These are phyloP conservation scores for Dasypus novemcinctus DNA, from an alignment of 2,113 vertebrate species.

Conservation along the genomic window DNA sequence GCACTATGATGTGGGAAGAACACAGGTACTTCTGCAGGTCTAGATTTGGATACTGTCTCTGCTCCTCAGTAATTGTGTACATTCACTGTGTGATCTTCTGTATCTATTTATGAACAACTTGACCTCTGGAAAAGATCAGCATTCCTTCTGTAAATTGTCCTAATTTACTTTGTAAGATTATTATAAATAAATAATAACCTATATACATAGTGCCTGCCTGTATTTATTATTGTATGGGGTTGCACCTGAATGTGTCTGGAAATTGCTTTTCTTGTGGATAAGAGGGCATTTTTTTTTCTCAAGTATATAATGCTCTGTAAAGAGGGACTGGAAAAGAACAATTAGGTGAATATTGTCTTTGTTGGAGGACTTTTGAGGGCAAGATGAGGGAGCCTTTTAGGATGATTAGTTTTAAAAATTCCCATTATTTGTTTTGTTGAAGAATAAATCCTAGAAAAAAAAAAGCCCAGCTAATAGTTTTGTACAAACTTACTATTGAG, in stretches of 20 bases:
- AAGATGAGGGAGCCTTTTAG: not conserved
- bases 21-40: not conserved
- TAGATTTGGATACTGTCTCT: not conserved
- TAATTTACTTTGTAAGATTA: not conserved
- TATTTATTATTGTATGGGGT: not conserved
- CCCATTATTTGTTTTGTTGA: not conserved
- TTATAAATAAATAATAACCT: not conserved
- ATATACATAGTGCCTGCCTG: not conserved
- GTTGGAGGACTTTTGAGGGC: not conserved
- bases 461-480: not conserved
- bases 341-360: not conserved
- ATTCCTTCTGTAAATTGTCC: not conserved
- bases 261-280: not conserved
- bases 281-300: not conserved
- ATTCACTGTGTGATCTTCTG: too few species aligned
- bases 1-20: not conserved
- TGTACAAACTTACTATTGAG: not conserved
- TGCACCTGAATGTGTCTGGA: not conserved
- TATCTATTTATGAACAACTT: not conserved
- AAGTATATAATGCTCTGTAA: not conserved
- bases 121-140: not conserved
- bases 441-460: not conserved
- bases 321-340: not conserved
- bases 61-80: not conserved
- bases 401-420: not conserved